Percentiles rank a stretch among this genome's conserved stretches.
These are phyloP conservation scores for Drosophila rufa DNA, from an alignment of 1,140 invertebrate genomes.

Conservation along the genomic window DNA sequence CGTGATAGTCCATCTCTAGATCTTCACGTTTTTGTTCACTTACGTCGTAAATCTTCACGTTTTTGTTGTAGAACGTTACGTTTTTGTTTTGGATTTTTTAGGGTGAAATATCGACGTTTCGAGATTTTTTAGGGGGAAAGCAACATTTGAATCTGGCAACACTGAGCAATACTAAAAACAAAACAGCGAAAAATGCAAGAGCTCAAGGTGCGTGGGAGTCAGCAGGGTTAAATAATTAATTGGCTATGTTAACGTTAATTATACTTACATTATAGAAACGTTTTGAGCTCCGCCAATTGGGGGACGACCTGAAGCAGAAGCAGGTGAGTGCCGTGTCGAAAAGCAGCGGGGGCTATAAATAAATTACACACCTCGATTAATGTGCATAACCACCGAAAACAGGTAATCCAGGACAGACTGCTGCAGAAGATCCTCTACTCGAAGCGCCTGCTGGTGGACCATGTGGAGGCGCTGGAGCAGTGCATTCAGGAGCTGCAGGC, in stretches of 20 bases:
- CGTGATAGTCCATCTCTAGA: too few relatives aligned
- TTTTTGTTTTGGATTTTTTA: too few relatives aligned
- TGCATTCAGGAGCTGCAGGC: constrained; percentile 59
- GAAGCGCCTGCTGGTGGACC: constrained; percentile 78
- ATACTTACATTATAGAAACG: constrained; percentile 28
- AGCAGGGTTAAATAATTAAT: background rate
- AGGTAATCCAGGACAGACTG: constrained; percentile 70
- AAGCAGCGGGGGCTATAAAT: constrained; percentile 21
- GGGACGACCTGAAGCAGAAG: constrained; percentile 76
- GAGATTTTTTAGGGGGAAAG: too few relatives aligned
- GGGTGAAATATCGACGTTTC: too few relatives aligned
- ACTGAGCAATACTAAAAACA: constrained; percentile 7
- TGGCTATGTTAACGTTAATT: background rate
- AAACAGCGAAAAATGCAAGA: constrained; percentile 49
- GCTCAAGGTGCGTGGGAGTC: constrained; percentile 46
- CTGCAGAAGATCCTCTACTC: constrained; percentile 79
- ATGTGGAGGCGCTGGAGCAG: constrained; percentile 79
- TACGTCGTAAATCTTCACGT: too few relatives aligned
- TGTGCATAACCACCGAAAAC: constrained; percentile 5
- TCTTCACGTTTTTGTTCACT: too few relatives aligned
- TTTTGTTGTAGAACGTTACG: too few relatives aligned
- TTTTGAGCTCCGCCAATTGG: constrained; percentile 50
- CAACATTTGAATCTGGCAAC: too few relatives aligned
- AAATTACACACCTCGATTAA: constrained; percentile 18
- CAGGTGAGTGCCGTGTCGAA: constrained; percentile 60